phyloP scores from a whole-genome alignment of 2,888 invertebrate species.

The Lasius fuliginosus region DNA sequence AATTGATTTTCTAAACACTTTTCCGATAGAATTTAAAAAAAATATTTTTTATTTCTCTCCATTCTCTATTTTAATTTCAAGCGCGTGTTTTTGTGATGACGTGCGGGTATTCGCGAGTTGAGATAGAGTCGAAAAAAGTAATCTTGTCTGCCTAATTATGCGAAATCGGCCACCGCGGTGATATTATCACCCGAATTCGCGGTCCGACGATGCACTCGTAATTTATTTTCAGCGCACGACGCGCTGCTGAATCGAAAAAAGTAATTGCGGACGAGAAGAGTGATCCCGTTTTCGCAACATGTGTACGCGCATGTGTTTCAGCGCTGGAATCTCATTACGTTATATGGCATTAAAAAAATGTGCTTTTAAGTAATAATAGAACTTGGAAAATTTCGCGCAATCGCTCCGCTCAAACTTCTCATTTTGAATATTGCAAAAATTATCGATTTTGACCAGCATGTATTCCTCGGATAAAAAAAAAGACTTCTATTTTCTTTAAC shows the following conservation, averaged over 20 bases:
- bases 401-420: neutral
- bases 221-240: slow-evolving; percentile 53
- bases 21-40: neutral
- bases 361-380: slow-evolving; percentile 10
- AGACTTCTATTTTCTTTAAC: too few species aligned
- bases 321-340: neutral
- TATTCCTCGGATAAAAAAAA: too few species aligned
- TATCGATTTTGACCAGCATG: too few species aligned
- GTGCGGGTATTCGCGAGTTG: neutral
- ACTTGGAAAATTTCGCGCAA: neutral
- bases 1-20: neutral
- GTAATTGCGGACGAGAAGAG: slow-evolving; percentile 39
- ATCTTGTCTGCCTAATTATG: slow-evolving; percentile 36
- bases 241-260: slow-evolving; percentile 65
- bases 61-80: neutral
- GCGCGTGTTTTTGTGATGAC: neutral
- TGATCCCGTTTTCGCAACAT: neutral
- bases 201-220: slow-evolving; percentile 39
- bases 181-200: slow-evolving; percentile 49
- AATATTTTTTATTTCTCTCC: neutral
- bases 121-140: neutral
- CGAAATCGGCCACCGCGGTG: slow-evolving; percentile 9
- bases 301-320: neutral
- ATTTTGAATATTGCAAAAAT: neutral
- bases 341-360: slow-evolving; percentile 5